Percentiles rank a stretch among this genome's conserved stretches.
Evolutionary conservation across 2,113 vertebrate genomes (phyloP).

Genomic region (Phycodurus eques): DNA sequence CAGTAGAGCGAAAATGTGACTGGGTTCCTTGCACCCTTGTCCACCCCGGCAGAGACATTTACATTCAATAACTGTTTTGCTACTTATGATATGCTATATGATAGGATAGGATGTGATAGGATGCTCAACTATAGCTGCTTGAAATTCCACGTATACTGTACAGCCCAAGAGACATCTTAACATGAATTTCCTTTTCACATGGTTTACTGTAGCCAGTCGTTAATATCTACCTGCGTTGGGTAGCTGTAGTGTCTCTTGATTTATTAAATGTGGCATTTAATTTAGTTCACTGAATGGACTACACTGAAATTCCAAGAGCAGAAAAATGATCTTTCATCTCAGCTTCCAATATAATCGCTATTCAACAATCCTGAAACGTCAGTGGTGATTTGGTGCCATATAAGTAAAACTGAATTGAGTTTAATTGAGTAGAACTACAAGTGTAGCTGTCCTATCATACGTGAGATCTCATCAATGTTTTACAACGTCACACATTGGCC

Average conservation of each 20-base stretch:
- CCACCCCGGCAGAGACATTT: too few relatives aligned
- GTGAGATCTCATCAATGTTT: background rate
- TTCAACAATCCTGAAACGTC: too few relatives aligned
- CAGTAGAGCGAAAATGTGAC: background rate
- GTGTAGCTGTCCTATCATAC: background rate
- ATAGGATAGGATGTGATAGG: too few relatives aligned
- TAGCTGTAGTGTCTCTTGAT: too few relatives aligned
- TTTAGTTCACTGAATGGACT: background rate
- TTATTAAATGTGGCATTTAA: background rate
- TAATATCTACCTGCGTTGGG: too few relatives aligned
- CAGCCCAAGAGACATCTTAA: too few relatives aligned
- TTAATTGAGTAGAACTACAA: too few relatives aligned
- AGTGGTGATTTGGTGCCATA: too few relatives aligned
- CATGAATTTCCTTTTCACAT: too few relatives aligned
- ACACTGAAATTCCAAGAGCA: too few relatives aligned
- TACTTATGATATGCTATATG: background rate
- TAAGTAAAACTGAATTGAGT: too few relatives aligned
- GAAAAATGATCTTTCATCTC: background rate
- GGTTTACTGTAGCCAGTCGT: too few relatives aligned
- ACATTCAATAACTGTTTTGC: background rate
- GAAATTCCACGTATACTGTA: background rate
- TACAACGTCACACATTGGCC: background rate
- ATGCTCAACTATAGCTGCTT: background rate
- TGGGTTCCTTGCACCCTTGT: background rate
- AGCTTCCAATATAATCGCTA: background rate